Conservation (phyloP, 2,888 invertebrate species). For the Meta bourneti region DNA sequence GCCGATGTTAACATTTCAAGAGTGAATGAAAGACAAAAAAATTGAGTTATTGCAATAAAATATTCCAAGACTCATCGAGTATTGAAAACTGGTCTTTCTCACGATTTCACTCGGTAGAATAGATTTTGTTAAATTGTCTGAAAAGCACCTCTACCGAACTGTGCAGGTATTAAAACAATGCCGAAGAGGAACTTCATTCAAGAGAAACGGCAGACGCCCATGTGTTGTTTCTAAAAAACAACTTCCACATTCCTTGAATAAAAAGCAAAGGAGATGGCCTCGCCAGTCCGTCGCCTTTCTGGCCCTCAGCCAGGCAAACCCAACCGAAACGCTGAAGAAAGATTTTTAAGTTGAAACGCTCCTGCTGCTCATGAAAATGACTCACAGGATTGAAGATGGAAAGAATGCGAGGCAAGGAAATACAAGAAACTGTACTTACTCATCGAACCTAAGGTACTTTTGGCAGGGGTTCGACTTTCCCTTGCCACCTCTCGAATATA, state of each 20-base stretch:
- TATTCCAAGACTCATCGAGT: too few species aligned
- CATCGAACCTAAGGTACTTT: too few species aligned
- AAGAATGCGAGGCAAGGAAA: not conserved
- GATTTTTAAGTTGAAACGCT: not conserved
- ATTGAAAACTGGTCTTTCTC: too few species aligned
- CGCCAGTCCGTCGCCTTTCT: conserved; percentile 36
- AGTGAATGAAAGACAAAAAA: too few species aligned
- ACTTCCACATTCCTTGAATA: conserved; percentile 6
- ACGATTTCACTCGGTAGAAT: too few species aligned
- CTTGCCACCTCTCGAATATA: too few species aligned
- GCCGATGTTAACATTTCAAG: too few species aligned
- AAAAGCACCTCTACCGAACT: not conserved
- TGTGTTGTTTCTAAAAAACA: conserved; percentile 15
- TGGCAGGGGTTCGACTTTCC: too few species aligned
- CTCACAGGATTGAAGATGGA: not conserved
- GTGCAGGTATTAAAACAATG: not conserved
- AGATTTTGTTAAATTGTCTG: too few species aligned
- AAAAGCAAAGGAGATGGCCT: not conserved
- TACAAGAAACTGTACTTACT: not conserved
- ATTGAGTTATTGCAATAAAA: too few species aligned
- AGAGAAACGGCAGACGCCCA: not conserved
- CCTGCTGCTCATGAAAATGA: not conserved
- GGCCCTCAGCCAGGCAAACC: conserved; percentile 18
- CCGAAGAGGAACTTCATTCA: not conserved
- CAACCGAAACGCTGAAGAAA: not conserved